Evolutionary conservation across 2,888 invertebrate species (phyloP).

Genomic region (Neoscelio sp.): DNA sequence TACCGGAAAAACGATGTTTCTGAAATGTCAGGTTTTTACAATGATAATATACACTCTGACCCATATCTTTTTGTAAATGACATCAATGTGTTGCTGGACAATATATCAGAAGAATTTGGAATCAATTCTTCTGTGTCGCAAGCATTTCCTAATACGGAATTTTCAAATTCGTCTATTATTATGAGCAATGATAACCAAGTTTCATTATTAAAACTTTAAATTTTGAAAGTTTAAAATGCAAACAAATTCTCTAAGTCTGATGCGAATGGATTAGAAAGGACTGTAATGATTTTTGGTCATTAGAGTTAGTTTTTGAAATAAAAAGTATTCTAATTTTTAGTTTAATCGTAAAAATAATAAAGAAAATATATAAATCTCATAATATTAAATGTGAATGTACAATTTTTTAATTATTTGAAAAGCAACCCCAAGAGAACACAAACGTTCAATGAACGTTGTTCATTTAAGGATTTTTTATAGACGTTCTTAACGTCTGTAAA

Average conservation of each 20-base stretch:
- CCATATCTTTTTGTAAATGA: conserved; percentile 50
- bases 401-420: too few species aligned
- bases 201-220: conserved; percentile 57
- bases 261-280: too few species aligned
- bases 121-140: conserved; percentile 44
- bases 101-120: conserved; percentile 52
- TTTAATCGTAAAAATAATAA: too few species aligned
- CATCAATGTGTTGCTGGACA: conserved; percentile 48
- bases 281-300: too few species aligned
- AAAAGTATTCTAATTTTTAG: too few species aligned
- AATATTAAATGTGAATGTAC: too few species aligned
- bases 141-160: conserved; percentile 49
- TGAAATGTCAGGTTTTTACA: conserved; percentile 41
- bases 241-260: background rate
- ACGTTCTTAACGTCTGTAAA: too few species aligned
- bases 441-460: too few species aligned
- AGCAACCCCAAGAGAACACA: too few species aligned
- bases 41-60: conserved; percentile 39
- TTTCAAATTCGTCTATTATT: conserved; percentile 47
- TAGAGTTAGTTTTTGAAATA: too few species aligned
- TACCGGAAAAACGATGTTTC: conserved; percentile 36
- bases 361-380: too few species aligned
- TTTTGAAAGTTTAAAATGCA: background rate
- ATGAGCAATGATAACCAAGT: conserved; percentile 58
- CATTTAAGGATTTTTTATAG: too few species aligned